Evolutionary conservation across 1,140 invertebrate genomes (phyloP), one percentile per base, ranked within the genome.

Genomic region (Trachymyrmex septentrionalis): DNA sequence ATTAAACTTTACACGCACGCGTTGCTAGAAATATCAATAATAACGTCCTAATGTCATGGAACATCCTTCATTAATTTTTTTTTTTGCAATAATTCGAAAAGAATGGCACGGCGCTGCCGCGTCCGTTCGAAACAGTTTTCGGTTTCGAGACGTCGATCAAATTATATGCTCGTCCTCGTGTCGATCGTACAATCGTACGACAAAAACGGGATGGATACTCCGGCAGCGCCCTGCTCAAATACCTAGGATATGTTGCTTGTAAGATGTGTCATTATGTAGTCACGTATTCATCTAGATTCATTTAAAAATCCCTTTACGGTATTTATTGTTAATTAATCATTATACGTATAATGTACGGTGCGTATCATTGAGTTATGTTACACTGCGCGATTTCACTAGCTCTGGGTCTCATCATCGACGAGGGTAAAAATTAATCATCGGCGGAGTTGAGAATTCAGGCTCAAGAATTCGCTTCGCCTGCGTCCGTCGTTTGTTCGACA

Each of bases 181-280:
- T 24, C 55, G 48, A 12, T 69, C 14, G 14, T 50, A 48, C 27
- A 30, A 27, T 67, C 61, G 12, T 24, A 30, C 63, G 55, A 63
- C 14, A 67, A 67, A 16, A 14, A 50, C 48, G n/a, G n/a, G n/a
- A 3, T 10, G 14, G 24, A 57, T 73, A 85, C 55, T 87, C 85
- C 90, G 87, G 88, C 89, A 91, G 88, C 92, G 90, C 86, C 90
- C 87, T 92, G 93, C 92, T 92, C 90, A 89, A 91, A 87, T 95
- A 94, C 91, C 93, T 95, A 95, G 94, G 94, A 95, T 95, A 95
- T 95, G 94, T 95, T 94, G 93, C 90, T 94, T 92, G 90, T 94
- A 92, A 94, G 93, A 94, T 91, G 92, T 94, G 91, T 93, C 90
- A 92, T 94, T 93, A 94, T 91, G 93, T 93, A 93, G 87, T 93